Conservation (phyloP, 2,888 invertebrate species). For the Aphodius granarius region DNA sequence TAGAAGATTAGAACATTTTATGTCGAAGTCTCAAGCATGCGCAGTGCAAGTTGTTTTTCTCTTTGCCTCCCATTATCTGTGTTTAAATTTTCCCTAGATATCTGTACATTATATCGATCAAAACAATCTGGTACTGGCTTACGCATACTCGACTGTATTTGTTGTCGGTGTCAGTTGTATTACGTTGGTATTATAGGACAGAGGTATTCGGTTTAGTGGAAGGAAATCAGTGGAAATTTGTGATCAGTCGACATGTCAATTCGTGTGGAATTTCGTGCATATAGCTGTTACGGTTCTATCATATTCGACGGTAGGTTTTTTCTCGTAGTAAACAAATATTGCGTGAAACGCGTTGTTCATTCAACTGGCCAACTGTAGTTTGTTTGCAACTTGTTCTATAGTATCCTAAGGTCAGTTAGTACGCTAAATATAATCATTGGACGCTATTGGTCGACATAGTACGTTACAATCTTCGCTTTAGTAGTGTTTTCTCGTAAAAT, state of each 20-base stretch:
- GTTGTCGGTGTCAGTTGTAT: no score
- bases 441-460: neutral
- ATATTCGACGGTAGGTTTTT: neutral
- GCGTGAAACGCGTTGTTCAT: neutral
- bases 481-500: neutral
- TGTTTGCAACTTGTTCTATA: neutral
- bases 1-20: no score
- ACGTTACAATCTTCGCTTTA: neutral
- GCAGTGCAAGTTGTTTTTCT: neutral
- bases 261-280: neutral
- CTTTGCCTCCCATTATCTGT: neutral
- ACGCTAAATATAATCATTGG: neutral
- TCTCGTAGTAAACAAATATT: neutral
- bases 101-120: neutral
- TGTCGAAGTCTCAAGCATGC: neutral
- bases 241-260: neutral
- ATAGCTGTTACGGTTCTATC: neutral
- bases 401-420: neutral
- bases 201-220: no score
- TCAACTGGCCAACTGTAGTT: neutral
- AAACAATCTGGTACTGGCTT: no score
- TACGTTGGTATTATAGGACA: no score
- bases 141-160: no score
- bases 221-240: no score
- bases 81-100: neutral